These are phyloP conservation scores for Diglossa cyanea DNA, from an alignment of 2,797 vertebrate species.

Conservation along the genomic window DNA sequence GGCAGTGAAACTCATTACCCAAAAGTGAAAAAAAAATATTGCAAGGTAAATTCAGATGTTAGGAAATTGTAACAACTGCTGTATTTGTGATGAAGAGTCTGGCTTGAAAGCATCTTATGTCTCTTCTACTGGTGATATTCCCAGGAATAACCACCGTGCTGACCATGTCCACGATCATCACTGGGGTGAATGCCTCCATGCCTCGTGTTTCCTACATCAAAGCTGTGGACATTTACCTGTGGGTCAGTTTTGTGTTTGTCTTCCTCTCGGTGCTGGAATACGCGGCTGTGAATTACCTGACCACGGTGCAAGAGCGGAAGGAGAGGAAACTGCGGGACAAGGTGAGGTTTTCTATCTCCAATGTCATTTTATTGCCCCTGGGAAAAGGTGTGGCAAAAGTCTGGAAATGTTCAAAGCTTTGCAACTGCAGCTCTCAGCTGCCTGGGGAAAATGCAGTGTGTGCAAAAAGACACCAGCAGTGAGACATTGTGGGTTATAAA, in stretches of 20 bases:
- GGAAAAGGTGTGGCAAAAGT: not conserved
- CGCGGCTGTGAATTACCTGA: slow-evolving; percentile 89
- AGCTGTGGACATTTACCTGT: slow-evolving; percentile 93
- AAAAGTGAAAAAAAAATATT: not conserved
- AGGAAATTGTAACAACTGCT: not conserved
- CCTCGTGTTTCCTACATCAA: slow-evolving; percentile 94
- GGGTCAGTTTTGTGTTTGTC: slow-evolving; percentile 94
- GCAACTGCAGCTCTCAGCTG: not conserved
- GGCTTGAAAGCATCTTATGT: not conserved
- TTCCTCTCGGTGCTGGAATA: slow-evolving; percentile 92
- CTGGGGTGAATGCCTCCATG: slow-evolving; percentile 93
- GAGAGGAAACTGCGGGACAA: slow-evolving; percentile 81
- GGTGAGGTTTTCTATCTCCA: slow-evolving; percentile 53
- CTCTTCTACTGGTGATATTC: not conserved
- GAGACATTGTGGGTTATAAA: rapidly evolving
- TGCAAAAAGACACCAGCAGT: not conserved
- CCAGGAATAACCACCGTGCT: slow-evolving; percentile 84
- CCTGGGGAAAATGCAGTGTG: rapidly evolving
- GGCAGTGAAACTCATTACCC: not conserved
- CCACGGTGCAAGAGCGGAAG: slow-evolving; percentile 85
- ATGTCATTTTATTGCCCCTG: not conserved
- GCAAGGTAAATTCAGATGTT: not conserved
- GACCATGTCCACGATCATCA: slow-evolving; percentile 96
- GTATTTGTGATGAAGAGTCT: not conserved
- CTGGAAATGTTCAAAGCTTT: not conserved